Base-by-base conservation (phyloP, 2,113 vertebrate species). In the Marmota monax region DNA sequence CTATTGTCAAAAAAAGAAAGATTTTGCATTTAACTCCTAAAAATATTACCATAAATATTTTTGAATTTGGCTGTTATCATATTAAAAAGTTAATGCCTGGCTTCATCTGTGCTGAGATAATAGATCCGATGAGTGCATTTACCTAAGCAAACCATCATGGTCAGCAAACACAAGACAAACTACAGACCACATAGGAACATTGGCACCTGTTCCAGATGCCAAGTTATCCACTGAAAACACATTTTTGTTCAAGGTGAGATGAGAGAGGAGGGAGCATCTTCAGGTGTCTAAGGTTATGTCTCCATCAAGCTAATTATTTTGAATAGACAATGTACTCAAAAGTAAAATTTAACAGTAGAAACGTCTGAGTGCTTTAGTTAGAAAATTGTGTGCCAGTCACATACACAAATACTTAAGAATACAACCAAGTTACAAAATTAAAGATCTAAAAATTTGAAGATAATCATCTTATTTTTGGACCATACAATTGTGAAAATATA, bases 81-180 rank as follows among this genome's bases (percentile, higher is more conserved):
- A 42, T 11, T 9, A 9, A 16, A 65, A 34, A 48, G 22, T 14
- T 32, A 74, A 51, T 12, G 1, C 16, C 56, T 63, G 51, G 1
- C 8, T 37, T 76, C 39, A 76, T 37, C 34, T 56, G 18, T 84
- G 18, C 48, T 37, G 9, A 78, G 34, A 56, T 10, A 56, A 74
- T 20, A 39, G 39, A 48, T 16, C 1, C 1, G 1, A 8, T 39
- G 27, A n/a, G 3, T 20, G 2, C n/a, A n/a, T 4, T 42, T 22
- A 61, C 27, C 18, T 37, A 45, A n/a, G 0, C 4, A 9, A 74
- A 74, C 25, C 10, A 32, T 22, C 22, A 5, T 29, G 32, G 4
- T 17, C 25, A 74, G 61, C 18, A 72, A 14, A 63, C 48, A 29
- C 37, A 48, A 63, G 53, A 37, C 5, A 37, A 48, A 51, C 13